Base-by-base conservation (phyloP, 2,113 vertebrate species). In the Xenus cinereus region DNA sequence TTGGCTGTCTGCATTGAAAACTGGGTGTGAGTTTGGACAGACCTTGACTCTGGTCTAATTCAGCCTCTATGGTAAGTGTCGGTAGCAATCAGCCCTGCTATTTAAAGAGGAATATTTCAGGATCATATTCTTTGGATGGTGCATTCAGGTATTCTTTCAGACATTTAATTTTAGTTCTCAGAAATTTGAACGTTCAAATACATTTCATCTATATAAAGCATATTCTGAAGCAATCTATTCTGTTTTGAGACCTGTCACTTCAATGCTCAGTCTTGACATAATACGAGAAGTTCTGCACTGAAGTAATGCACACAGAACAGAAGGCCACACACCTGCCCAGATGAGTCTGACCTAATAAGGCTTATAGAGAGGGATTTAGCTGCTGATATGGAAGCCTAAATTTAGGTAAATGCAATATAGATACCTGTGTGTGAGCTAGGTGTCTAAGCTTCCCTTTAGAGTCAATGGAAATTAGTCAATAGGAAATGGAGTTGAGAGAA, bases 241-340 rank as follows among this genome's bases (percentile, higher is more conserved):
- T 92, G 43, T 88, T 95, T 81, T 92, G 50, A 92, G 84, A 91
- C 35, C 62, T 91, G 53, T 82, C 80, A 87, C 24, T 88, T 89
- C 60, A 80, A 26, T 89, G 43, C 81, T 96, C 67, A 64, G 4
- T 89, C 45, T 43, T 75, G 66, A 69, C 16, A 30, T 54, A 24
- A 43, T 14, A 37, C 6, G 19, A 90, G 57, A 85, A 80, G 69
- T 84, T 90, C 60, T 90, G 64, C 33, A 39, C 27, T 19, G 54
- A 85, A 76, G 41, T 75, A 79, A 48, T 18, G 50, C n/a, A 32
- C 14, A 20, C 45, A 57, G 60, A 92, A 80, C 46, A 94, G 88
- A 77, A 92, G 83, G 80, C 46, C 64, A 60, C 48, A 72, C 43
- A 92, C 69, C 83, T 92, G 79, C 60, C 75, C 73, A 82, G 39